Base-by-base conservation (phyloP, 2,113 vertebrate genomes). In the Hymenochirus boettgeri region DNA sequence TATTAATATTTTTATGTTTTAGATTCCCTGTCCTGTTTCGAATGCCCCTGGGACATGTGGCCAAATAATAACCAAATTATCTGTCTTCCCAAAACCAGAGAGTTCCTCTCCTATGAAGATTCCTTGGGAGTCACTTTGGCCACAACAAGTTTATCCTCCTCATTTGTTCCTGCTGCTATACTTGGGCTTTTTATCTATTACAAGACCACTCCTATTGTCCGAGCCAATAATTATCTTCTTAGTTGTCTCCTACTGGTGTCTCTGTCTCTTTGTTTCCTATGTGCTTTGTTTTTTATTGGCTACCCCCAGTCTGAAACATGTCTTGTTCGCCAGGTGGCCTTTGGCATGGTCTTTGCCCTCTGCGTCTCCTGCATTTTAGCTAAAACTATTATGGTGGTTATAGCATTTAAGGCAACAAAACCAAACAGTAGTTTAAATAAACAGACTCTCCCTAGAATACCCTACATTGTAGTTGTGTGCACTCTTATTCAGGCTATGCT, bases 21-120 rank as follows among this genome's bases (percentile, higher is more conserved):
- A 83, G 77, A 80, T 26, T 73, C 69, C n/a, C 11, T 47, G 54
- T 63, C 66, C 1, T 73, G 69, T 61, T 21, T 74, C 21, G 79
- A 66, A 63, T 79, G 71, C 61, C 70, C 71, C 8, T n/a, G 22
- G 39, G 70, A 81, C 61, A 71, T 74, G 18, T 76, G 78, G 73
- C 71, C 77, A 8, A 78, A 65, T 13, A 12, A 11, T 47, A 62
- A 60, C 39, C 25, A 66, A 33, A 71, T 69, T 19, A 26, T 12
- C 7, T 74, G 73, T 70, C 50, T 77, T 51, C 57, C 69, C 37
- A 76, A 75, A 71, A 65, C 63, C 27, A 65, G 67, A 53, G 76
- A 78, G 64, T 63, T n/a, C 23, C 47, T 63, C 23, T 63, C 62
- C 21, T 56, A 46, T 15, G 15, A 26, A 46, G 52, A 56, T 27